Conservation (phyloP, 2,888 invertebrate species). For the Dasysyrphus albostriatus region DNA sequence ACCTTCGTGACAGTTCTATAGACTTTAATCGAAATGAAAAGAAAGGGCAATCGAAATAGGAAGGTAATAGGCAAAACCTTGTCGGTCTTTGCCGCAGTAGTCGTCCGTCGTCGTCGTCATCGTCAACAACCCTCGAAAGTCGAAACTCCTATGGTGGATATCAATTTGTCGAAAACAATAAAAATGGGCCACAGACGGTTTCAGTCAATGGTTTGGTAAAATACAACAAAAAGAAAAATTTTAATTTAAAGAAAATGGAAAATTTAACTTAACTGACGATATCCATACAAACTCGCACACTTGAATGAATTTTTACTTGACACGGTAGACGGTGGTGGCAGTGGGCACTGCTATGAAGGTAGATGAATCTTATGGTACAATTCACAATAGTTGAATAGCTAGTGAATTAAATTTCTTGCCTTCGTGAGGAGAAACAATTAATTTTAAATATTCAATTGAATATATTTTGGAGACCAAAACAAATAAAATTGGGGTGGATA, state of each 20-base stretch:
- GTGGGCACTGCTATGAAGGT: background rate
- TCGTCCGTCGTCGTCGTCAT: no score
- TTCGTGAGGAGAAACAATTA: conserved; percentile 68
- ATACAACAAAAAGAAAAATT: conserved; percentile 37
- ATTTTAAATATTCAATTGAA: conserved; percentile 54
- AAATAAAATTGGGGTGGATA: background rate
- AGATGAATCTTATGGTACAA: conserved; percentile 27
- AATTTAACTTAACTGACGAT: conserved; percentile 59
- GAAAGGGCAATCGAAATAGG: conserved; percentile 56
- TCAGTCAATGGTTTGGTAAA: conserved; percentile 11
- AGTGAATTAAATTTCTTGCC: conserved; percentile 37
- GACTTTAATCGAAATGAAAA: conserved; percentile 60
- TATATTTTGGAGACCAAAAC: conserved; percentile 38
- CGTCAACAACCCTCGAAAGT: conserved; percentile 18
- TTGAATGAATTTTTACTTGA: conserved; percentile 68
- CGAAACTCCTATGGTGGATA: conserved; percentile 38
- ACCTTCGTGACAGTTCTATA: conserved; percentile 71
- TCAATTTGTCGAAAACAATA: conserved; percentile 73
- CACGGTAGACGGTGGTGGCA: conserved; percentile 19
- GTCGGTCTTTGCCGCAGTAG: background rate
- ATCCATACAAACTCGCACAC: conserved; percentile 16
- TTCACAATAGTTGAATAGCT: conserved; percentile 52
- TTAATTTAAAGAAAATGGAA: conserved; percentile 64
- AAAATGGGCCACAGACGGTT: conserved; percentile 69
- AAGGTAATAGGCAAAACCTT: background rate